phyloP scores from a whole-genome alignment of 2,888 invertebrate genomes.

The Drosophila meridionalis region DNA sequence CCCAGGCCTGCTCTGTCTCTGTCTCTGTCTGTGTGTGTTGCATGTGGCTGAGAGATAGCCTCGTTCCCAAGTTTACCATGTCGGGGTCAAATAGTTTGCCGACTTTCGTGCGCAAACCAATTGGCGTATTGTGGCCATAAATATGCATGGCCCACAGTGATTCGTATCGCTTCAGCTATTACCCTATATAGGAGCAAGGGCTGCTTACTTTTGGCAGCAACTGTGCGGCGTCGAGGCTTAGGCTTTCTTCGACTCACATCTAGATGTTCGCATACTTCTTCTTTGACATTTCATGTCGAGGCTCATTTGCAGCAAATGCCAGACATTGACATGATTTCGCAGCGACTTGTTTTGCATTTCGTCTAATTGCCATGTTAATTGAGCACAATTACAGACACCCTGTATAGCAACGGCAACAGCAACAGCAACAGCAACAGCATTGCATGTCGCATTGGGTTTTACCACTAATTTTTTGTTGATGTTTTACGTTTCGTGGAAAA shows the following conservation, averaged over 20 bases:
- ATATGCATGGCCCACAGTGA: conserved; percentile 57
- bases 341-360: conserved; percentile 51
- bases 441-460: conserved; percentile 50
- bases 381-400: conserved; percentile 59
- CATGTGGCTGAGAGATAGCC: conserved; percentile 50
- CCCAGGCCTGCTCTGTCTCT: neutral
- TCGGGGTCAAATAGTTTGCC: conserved; percentile 74
- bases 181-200: conserved; percentile 2
- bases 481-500: conserved; percentile 57
- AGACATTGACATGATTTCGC: conserved; percentile 72
- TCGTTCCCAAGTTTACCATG: conserved; percentile 77
- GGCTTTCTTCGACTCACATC: neutral
- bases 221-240: neutral
- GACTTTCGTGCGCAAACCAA: conserved; percentile 69
- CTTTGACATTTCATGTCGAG: conserved; percentile 63
- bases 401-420: conserved; percentile 11
- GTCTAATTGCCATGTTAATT: conserved; percentile 71
- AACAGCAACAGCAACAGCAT: conserved; percentile 11
- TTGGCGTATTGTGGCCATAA: conserved; percentile 56
- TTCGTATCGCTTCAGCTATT: conserved; percentile 24
- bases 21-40: conserved; percentile 22
- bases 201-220: neutral
- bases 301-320: conserved; percentile 62
- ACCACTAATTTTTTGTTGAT: conserved; percentile 9
- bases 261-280: conserved; percentile 20